These are phyloP conservation scores for Tenodera sinensis DNA, from an alignment of 2,888 invertebrate species.

Conservation along the genomic window DNA sequence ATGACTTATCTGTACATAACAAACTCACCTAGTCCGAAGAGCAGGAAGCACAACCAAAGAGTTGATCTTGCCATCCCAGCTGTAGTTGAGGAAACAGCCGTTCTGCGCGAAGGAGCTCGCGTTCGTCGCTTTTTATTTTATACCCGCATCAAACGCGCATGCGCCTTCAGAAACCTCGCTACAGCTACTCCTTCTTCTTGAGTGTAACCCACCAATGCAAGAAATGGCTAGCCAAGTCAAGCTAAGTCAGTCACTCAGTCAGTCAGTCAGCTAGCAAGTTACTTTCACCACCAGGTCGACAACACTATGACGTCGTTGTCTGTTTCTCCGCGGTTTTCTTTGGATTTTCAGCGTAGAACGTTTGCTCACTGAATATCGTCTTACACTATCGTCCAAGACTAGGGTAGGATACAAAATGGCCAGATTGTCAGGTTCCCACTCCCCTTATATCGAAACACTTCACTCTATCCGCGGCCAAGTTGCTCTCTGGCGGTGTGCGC, in stretches of 20 bases:
- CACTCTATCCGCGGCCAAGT: not conserved
- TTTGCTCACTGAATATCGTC: not conserved
- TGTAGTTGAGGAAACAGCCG: not conserved
- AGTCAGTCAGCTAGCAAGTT: not conserved
- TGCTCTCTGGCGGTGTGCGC: not conserved
- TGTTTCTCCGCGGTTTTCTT: not conserved
- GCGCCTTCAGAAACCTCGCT: slow-evolving; percentile 20
- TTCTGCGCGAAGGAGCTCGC: slow-evolving; percentile 22
- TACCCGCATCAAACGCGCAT: slow-evolving; percentile 43
- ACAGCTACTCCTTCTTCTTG: not conserved
- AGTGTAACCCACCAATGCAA: slow-evolving; percentile 4
- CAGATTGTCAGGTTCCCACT: not conserved
- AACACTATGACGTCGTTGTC: not conserved
- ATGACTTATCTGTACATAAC: not conserved
- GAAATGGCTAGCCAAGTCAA: not conserved
- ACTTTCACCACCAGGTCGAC: slow-evolving; percentile 2
- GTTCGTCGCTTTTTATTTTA: slow-evolving; percentile 46
- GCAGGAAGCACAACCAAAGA: slow-evolving; percentile 51
- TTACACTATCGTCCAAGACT: not conserved
- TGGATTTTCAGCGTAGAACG: not conserved
- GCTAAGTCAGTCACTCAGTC: not conserved
- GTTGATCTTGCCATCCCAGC: slow-evolving; percentile 50
- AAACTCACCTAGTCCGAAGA: slow-evolving; percentile 52
- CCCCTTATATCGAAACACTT: not conserved
- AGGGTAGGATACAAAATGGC: slow-evolving; percentile 2